Conservation (phyloP, 2,888 invertebrate species). For the Petrophora chlorosata region DNA sequence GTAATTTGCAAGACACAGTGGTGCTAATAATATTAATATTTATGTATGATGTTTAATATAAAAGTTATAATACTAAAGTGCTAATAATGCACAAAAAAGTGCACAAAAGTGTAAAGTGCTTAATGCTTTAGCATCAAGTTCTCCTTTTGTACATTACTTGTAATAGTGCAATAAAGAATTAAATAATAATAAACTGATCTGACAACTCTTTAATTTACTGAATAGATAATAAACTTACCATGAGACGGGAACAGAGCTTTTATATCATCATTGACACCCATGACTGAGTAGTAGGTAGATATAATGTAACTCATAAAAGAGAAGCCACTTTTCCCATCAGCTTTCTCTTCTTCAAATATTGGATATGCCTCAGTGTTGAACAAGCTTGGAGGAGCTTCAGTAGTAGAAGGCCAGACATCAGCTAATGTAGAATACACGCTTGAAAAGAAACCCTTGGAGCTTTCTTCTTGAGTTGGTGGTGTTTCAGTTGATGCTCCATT, state of each 20-base stretch:
- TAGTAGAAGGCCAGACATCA: constrained; percentile 64
- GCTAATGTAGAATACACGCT: constrained; percentile 63
- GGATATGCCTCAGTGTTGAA: constrained; percentile 53
- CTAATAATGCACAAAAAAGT: too few species aligned
- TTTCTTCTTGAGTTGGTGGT: constrained; percentile 38
- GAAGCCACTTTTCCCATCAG: constrained; percentile 54
- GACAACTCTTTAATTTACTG: too few species aligned
- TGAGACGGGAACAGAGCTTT: constrained; percentile 67
- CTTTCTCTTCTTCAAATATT: constrained; percentile 41
- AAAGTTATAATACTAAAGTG: too few species aligned
- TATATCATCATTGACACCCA: constrained; percentile 65
- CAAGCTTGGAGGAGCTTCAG: constrained; percentile 57
- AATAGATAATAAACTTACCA: constrained; percentile 51
- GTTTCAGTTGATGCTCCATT: constrained; percentile 39
- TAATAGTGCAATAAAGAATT: too few species aligned
- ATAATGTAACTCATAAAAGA: constrained; percentile 66
- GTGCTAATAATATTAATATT: too few species aligned
- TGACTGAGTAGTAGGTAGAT: constrained; percentile 58
- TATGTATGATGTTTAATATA: too few species aligned
- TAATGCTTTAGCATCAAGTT: too few species aligned
- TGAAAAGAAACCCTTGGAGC: constrained; percentile 55
- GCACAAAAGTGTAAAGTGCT: too few species aligned
- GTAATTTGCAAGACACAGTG: too few species aligned
- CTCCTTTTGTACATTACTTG: too few species aligned
- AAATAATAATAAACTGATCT: background rate